A percentile compares a stretch with the other conserved stretches of the same genome.
Conservation (phyloP, 2,797 vertebrate genomes). For the Trichosurus vulpecula region DNA sequence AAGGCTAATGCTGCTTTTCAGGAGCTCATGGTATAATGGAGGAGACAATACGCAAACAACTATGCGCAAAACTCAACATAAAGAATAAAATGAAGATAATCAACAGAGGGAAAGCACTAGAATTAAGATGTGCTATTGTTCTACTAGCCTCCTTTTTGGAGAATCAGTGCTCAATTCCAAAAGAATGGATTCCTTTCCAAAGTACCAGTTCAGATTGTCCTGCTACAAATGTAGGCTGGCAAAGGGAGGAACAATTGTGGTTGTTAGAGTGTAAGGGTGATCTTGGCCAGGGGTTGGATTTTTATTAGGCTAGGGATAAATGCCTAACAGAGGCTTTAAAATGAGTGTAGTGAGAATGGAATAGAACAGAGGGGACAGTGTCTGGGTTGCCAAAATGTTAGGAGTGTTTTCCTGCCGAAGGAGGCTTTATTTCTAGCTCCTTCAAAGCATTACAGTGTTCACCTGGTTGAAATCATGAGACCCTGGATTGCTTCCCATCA, state of each 20-base stretch:
- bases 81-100: background rate
- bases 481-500: constrained; percentile 68
- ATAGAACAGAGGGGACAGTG: background rate
- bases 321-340: background rate
- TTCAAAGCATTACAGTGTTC: constrained; percentile 30
- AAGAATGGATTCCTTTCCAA: background rate
- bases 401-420: background rate
- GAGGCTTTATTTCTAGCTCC: background rate
- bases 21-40: background rate
- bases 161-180: background rate
- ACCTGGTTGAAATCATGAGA: constrained; percentile 71
- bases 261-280: background rate
- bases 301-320: background rate
- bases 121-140: background rate
- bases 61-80: background rate
- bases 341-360: background rate
- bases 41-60: background rate
- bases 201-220: background rate
- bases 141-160: background rate
- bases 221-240: background rate
- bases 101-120: background rate
- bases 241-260: background rate
- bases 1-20: background rate
- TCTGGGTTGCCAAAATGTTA: background rate
- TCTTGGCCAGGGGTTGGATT: background rate